Evolutionary conservation across 1,140 invertebrate genomes (phyloP), one percentile per base, ranked within the genome.

Genomic region (Zeugodacus cucurbitae): DNA sequence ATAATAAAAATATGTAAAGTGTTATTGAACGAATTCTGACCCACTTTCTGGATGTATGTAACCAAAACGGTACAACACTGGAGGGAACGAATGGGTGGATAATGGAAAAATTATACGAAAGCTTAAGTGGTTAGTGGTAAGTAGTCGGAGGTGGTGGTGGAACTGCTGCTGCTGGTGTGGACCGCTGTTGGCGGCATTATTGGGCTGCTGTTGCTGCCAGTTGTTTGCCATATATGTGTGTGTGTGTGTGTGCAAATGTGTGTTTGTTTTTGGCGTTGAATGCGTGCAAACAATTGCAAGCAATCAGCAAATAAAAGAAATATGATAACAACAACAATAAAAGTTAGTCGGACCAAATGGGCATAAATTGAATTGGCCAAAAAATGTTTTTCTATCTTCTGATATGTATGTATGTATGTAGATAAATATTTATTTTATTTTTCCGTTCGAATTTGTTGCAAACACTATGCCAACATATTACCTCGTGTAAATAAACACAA

Each of bases 1-100:
- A 82, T 82, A 82, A 82, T 48, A 82, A 82, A 82, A 82, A 82
- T 82, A 54, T 54, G 48, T 54, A 82, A 82, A 82, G n/a, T 82
- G 41, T 82, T 82, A 82, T 82, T 82, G 74, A 34, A 34, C 22
- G n/a, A 44, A 82, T 82, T 26, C 44, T 82, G 74, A 82, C 74
- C 74, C 41, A 82, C 74, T 26, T 82, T 82, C n/a, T 82, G 17
- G 41, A 26, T 22, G 41, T 14, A 34, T 37, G 14, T 37, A 44
- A 82, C 10, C n/a, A 26, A 62, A 82, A 48, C 74, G 41, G 22
- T 14, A 82, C 48, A 26, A 3, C 20, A 41, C 74, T 82, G 26
- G 22, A 26, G 32, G 37, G 41, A 22, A 37, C 11, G 22, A 17
- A 82, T 37, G n/a, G 74, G 74, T 3, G 41, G 41, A 44, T 48